Percentiles rank a stretch among this genome's conserved stretches.
These are phyloP conservation scores for Neodiprion pinetum DNA, from an alignment of 1,140 invertebrate genomes.

Conservation along the genomic window DNA sequence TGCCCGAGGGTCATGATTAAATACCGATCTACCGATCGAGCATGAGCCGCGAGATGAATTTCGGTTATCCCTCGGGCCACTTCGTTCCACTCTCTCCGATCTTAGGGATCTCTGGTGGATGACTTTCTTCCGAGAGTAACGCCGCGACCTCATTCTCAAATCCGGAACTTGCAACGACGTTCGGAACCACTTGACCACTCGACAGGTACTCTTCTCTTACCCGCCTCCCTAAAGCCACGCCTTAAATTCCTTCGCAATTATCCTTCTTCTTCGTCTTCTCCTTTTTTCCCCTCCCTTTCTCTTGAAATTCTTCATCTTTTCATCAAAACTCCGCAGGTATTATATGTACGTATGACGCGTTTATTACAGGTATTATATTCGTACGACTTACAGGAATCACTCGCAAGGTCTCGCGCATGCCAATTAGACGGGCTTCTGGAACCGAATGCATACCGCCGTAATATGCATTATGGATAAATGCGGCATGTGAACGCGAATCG, in stretches of 20 bases:
- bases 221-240: too few species aligned
- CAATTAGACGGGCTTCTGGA: too few species aligned
- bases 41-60: conserved; percentile 26
- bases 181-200: neutral
- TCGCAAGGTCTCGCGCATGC: too few species aligned
- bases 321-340: too few species aligned
- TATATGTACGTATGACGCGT: neutral
- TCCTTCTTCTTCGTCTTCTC: conserved; percentile 9
- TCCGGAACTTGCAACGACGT: neutral
- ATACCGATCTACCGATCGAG: neutral
- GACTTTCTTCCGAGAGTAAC: conserved; percentile 37
- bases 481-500: too few species aligned
- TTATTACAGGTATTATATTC: conserved; percentile 9
- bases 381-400: neutral
- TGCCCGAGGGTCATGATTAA: neutral
- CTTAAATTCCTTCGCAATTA: too few species aligned
- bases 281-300: conserved; percentile 3
- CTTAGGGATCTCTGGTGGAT: conserved; percentile 28
- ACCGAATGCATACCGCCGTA: too few species aligned
- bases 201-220: too few species aligned
- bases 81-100: conserved; percentile 38
- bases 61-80: conserved; percentile 32
- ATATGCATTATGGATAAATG: too few species aligned
- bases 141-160: conserved; percentile 35
- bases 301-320: neutral